These are phyloP conservation scores for Cinclus mexicanus DNA, from an alignment of 2,113 vertebrate species.

Conservation along the genomic window DNA sequence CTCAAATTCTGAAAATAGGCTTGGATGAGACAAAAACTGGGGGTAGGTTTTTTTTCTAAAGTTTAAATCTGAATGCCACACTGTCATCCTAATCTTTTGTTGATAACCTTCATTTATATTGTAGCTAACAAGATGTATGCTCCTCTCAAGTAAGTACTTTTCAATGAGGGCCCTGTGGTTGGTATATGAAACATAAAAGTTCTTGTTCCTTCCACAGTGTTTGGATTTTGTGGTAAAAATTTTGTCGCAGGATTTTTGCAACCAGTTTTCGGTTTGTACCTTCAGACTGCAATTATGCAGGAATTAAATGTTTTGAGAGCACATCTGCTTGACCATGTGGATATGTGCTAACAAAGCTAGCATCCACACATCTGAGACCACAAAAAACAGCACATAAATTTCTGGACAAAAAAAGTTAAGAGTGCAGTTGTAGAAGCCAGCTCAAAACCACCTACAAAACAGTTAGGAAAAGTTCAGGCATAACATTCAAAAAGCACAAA, in stretches of 20 bases:
- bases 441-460: neutral
- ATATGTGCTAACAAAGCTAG: neutral
- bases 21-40: neutral
- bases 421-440: neutral
- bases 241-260: neutral
- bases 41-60: neutral
- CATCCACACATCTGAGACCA: neutral
- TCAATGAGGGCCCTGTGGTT: neutral
- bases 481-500: neutral
- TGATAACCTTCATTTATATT: neutral
- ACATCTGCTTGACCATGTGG: neutral
- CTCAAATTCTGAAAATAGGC: neutral
- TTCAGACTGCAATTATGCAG: neutral
- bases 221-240: neutral
- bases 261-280: neutral
- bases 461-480: neutral
- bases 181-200: fast-evolving
- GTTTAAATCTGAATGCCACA: neutral
- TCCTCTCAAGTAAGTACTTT: neutral
- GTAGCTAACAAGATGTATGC: neutral
- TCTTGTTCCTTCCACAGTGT: neutral
- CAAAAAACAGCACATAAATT: neutral
- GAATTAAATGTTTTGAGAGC: neutral
- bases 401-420: neutral
- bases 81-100: neutral